Percentiles rank a stretch among this genome's conserved stretches.
Evolutionary conservation across 2,113 vertebrate genomes (phyloP).

Genomic region (Gnathonemus echidnorhynchus): DNA sequence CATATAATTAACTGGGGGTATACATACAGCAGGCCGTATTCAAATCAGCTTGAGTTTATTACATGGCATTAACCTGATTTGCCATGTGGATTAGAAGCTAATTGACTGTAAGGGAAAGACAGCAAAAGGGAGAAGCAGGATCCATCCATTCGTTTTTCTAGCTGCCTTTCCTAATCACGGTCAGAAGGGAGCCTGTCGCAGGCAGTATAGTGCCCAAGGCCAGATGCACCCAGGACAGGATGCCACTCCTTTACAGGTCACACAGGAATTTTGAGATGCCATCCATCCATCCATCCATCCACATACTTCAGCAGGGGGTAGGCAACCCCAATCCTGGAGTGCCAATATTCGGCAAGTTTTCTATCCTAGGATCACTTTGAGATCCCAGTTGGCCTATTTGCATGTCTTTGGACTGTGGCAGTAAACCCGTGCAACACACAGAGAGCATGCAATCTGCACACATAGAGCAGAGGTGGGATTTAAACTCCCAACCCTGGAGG

Average conservation of each 20-base stretch:
- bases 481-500: background rate
- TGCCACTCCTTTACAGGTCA: background rate
- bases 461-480: background rate
- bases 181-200: background rate
- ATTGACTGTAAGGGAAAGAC: background rate
- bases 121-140: background rate
- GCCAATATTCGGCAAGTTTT: background rate
- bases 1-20: slow-evolving; percentile 31
- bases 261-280: background rate
- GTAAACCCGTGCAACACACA: background rate
- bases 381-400: background rate
- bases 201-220: background rate
- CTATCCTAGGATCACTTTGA: background rate
- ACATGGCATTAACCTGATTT: slow-evolving; percentile 29
- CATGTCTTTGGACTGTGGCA: background rate
- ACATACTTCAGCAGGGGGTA: background rate
- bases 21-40: slow-evolving; percentile 24
- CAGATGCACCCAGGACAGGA: background rate
- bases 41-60: slow-evolving; percentile 31
- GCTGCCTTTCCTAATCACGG: background rate
- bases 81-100: slow-evolving; percentile 3
- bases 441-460: background rate
- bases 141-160: background rate
- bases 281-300: background rate
- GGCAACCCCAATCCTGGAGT: background rate